These are phyloP conservation scores for Cynodonichthys magdalenae DNA, from an alignment of 2,797 vertebrate species.

Conservation along the genomic window DNA sequence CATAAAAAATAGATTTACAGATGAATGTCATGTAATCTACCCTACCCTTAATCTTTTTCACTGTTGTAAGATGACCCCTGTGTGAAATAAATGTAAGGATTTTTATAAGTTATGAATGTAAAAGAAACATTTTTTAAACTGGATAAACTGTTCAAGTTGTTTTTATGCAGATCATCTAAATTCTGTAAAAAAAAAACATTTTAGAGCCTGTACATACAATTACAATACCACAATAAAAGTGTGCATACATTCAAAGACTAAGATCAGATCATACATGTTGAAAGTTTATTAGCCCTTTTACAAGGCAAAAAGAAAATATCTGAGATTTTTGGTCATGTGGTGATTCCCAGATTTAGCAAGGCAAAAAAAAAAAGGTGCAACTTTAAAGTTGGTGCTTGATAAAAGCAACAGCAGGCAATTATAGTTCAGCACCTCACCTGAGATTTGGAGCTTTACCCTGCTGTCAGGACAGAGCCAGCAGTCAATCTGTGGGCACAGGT, in stretches of 20 bases:
- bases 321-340: constrained; percentile 46
- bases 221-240: no score
- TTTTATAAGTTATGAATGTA: no score
- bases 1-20: constrained; percentile 33
- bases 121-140: no score
- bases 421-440: constrained; percentile 51
- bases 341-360: constrained; percentile 33
- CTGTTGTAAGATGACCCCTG: no score
- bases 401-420: constrained; percentile 69
- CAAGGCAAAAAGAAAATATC: constrained; percentile 25
- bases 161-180: no score
- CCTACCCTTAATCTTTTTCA: background rate
- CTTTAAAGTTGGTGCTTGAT: constrained; percentile 66
- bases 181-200: no score
- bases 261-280: background rate
- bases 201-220: no score
- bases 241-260: background rate
- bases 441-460: constrained; percentile 51
- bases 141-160: no score
- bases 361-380: constrained; percentile 19
- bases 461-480: constrained; percentile 39
- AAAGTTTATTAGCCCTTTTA: background rate
- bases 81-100: no score
- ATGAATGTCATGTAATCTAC: constrained; percentile 12
- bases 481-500: constrained; percentile 39